Conservation (phyloP, 1,140 invertebrate species). For the Aplysia californica region DNA sequence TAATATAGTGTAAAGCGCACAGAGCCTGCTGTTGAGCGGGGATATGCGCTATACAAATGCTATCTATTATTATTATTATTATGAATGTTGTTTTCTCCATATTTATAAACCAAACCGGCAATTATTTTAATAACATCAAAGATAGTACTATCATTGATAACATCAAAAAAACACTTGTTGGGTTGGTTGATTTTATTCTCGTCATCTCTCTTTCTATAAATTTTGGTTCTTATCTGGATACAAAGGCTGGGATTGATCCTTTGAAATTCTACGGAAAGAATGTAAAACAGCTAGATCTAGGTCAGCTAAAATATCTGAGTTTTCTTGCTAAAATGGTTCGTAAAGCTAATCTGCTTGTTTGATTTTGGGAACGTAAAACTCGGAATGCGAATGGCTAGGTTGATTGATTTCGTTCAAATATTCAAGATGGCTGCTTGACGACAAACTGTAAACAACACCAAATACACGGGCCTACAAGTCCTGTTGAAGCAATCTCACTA, state of each 20-base stretch:
- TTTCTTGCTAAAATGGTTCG: not conserved
- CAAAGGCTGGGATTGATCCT: not conserved
- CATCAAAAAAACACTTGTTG: not conserved
- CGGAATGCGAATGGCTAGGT: too few relatives aligned
- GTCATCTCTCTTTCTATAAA: not conserved
- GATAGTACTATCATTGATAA: not conserved
- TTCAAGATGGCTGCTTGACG: slow-evolving; percentile 27
- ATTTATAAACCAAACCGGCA: not conserved
- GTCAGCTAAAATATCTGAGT: not conserved
- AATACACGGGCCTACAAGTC: not conserved
- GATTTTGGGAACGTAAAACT: too few relatives aligned
- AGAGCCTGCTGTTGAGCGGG: too few relatives aligned
- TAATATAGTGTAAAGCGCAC: too few relatives aligned
- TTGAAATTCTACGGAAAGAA: not conserved
- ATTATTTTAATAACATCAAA: not conserved
- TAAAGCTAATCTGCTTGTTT: not conserved
- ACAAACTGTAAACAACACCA: slow-evolving; percentile 7
- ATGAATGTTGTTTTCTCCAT: not conserved
- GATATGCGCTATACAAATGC: too few relatives aligned
- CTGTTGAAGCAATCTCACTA: not conserved
- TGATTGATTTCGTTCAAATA: too few relatives aligned
- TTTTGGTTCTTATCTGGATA: not conserved
- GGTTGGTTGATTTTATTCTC: not conserved
- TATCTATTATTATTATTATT: slow-evolving; percentile 2
- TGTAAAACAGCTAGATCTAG: not conserved